Evolutionary conservation across 2,113 vertebrate genomes (phyloP).

Genomic region (Bungarus multicinctus): DNA sequence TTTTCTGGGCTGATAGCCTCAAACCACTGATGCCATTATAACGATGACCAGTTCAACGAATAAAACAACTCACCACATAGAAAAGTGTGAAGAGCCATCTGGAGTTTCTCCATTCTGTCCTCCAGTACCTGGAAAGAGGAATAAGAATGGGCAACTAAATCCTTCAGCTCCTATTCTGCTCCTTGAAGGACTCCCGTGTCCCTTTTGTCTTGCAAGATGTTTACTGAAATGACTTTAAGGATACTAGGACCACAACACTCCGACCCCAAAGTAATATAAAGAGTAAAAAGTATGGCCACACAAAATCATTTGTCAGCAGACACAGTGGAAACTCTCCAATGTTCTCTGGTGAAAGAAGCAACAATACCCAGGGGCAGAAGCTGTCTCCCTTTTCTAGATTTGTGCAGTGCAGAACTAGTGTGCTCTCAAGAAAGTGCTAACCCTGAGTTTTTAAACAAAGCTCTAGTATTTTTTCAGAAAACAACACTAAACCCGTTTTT

Average conservation of each 20-base stretch:
- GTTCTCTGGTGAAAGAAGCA: not conserved
- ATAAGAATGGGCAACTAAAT: not conserved
- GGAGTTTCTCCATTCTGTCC: slow-evolving; percentile 87
- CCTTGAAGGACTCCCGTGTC: not conserved
- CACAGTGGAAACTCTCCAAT: not conserved
- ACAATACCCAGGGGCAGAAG: not conserved
- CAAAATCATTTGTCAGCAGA: not conserved
- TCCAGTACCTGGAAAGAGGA: slow-evolving; percentile 69
- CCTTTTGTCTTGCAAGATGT: not conserved
- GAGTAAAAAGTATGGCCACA: not conserved
- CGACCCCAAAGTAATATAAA: not conserved
- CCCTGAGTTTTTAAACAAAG: not conserved
- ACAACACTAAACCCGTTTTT: not conserved
- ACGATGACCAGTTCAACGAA: not conserved
- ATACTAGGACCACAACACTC: not conserved
- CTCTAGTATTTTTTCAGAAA: not conserved
- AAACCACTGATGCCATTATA: not conserved
- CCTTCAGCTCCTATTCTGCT: not conserved
- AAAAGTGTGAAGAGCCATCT: slow-evolving; percentile 74
- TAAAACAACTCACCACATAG: slow-evolving; percentile 75
- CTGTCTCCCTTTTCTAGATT: not conserved
- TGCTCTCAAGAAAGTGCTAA: not conserved
- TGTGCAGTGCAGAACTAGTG: not conserved
- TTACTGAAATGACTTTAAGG: not conserved
- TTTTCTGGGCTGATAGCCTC: not conserved